phyloP scores from a whole-genome alignment of 1,140 invertebrate species.

The Meloidogyne hapla region DNA sequence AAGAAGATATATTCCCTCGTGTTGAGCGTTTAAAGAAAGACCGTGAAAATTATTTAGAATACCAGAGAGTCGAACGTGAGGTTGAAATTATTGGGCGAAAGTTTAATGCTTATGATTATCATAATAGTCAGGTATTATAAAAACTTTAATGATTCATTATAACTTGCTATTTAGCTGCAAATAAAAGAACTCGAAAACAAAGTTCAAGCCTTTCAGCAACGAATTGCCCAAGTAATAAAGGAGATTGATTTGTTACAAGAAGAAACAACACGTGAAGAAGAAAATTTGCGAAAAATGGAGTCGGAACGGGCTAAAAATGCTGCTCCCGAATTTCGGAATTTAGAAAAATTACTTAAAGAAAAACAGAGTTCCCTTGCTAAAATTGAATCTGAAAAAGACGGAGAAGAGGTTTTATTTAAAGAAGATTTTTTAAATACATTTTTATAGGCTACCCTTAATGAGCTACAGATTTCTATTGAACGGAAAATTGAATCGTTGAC shows the following conservation, averaged over 20 bases:
- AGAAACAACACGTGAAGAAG: conserved; percentile 9
- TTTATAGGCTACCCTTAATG: not conserved
- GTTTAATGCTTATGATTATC: conserved; percentile 43
- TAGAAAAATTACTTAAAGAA: conserved; percentile 28
- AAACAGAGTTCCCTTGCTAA: conserved; percentile 26
- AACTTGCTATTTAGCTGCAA: not conserved
- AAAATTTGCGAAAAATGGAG: conserved; percentile 24
- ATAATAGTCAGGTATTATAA: conserved; percentile 35
- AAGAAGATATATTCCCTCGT: conserved; percentile 83
- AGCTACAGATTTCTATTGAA: not conserved
- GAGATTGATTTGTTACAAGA: conserved; percentile 17
- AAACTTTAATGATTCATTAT: not conserved
- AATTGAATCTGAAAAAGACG: conserved; percentile 37
- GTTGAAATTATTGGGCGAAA: conserved; percentile 75
- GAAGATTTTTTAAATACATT: not conserved
- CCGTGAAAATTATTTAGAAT: conserved; percentile 80
- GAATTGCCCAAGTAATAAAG: not conserved
- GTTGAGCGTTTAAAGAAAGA: conserved; percentile 83
- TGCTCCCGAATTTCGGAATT: conserved; percentile 2
- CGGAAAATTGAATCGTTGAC: conserved; percentile 25
- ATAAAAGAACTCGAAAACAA: conserved; percentile 15
- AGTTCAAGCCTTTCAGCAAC: not conserved
- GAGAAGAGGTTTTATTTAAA: conserved; percentile 24
- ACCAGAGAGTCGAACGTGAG: conserved; percentile 80
- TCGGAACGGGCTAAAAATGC: conserved; percentile 24